A percentile compares a stretch with the other conserved stretches of the same genome.
Conservation (phyloP, 1,140 invertebrate genomes). For the Pseudobourletiella spinata region DNA sequence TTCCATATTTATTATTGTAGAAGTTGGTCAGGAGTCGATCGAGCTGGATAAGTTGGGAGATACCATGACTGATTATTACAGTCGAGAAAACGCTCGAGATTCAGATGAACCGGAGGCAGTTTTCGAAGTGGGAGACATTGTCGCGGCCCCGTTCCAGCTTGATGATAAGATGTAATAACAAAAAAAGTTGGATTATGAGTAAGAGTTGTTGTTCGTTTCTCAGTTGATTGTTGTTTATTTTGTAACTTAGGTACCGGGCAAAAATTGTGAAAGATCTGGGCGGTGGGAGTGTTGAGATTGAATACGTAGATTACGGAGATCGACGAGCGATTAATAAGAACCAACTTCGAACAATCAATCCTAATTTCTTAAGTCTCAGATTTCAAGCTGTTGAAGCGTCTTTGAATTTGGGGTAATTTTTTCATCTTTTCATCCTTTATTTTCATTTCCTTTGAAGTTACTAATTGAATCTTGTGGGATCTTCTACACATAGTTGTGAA, state of each 20-base stretch:
- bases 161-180: constrained; percentile 30
- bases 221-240: not conserved
- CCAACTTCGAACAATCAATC: constrained; percentile 14
- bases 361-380: constrained; percentile 22
- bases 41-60: constrained; percentile 30
- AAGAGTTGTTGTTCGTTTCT: not conserved
- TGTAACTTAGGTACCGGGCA: constrained; percentile 21
- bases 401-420: constrained; percentile 25
- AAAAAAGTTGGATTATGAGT: not conserved
- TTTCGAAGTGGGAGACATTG: constrained; percentile 28
- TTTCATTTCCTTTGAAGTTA: not conserved
- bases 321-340: not conserved
- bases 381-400: constrained; percentile 33
- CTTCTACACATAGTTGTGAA: not conserved
- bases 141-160: constrained; percentile 22
- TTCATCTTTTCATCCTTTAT: not conserved
- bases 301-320: constrained; percentile 32
- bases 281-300: constrained; percentile 17
- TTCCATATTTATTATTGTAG: not conserved
- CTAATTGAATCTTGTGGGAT: not conserved
- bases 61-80: constrained; percentile 29
- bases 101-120: not conserved
- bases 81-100: not conserved
- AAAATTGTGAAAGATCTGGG: constrained; percentile 16
- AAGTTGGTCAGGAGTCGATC: constrained; percentile 17